Base-by-base conservation (phyloP, 2,888 invertebrate genomes). In the Biston stratarius region DNA sequence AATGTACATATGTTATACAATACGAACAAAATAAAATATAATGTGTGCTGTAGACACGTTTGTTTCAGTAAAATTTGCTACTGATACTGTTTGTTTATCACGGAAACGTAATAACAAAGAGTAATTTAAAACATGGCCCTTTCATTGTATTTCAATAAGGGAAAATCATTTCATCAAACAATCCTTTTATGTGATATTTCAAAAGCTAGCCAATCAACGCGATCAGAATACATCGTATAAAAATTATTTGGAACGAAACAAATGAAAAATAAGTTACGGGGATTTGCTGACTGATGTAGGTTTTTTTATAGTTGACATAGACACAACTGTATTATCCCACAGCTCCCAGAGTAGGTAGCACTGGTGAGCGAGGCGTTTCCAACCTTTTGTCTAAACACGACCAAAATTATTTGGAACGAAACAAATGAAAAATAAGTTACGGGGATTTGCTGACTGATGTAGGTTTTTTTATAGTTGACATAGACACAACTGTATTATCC, bases 371-470 rank as follows among this genome's bases (percentile, higher is more conserved):
- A 49, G 49, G 61, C 61, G 73, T 63, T 70, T 68, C 53, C 63
- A 67, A 69, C 69, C 72, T 74, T 75, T 72, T 76, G 74, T 76
- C 71, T 74, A 53, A 64, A 58, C 58, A 47, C 67, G 66, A 61
- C 62, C 68, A n/a, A n/a, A n/a, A n/a, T n/a, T n/a, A n/a, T n/a
- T n/a, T n/a, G n/a, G n/a, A n/a, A n/a, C n/a, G n/a, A n/a, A n/a
- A n/a, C n/a, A n/a, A n/a, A n/a, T n/a, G n/a, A n/a, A n/a, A n/a
- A n/a, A n/a, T n/a, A n/a, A n/a, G n/a, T n/a, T n/a, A n/a, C n/a
- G n/a, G n/a, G n/a, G n/a, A n/a, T n/a, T n/a, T n/a, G n/a, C n/a
- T n/a, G n/a, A n/a, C n/a, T n/a, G n/a, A n/a, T n/a, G n/a, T n/a
- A n/a, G n/a, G n/a, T n/a, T n/a, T 24, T 24, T 24, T 24, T 24